Evolutionary conservation across 1,140 invertebrate species (phyloP).

Genomic region (Lerema accius): DNA sequence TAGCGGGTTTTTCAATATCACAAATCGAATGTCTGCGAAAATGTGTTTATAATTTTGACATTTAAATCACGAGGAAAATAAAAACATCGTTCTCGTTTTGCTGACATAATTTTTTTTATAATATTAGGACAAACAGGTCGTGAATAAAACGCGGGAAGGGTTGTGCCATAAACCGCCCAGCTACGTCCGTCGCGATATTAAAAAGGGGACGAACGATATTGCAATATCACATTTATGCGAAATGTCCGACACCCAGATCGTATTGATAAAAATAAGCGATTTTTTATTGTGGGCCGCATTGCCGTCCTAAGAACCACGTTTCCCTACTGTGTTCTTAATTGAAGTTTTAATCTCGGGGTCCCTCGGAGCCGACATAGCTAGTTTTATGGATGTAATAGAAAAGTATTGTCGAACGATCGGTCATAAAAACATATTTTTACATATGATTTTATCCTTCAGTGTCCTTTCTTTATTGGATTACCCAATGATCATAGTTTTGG

Average conservation of each 20-base stretch:
- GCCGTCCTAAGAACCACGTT: slow-evolving; percentile 42
- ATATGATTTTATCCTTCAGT: background rate
- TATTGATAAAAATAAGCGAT: slow-evolving; percentile 82
- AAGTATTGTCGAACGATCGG: background rate
- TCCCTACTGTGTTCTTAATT: slow-evolving; percentile 41
- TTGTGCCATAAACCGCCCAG: slow-evolving; percentile 79
- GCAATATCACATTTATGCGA: slow-evolving; percentile 83
- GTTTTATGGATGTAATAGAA: background rate
- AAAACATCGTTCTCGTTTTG: slow-evolving; percentile 57
- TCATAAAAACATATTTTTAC: background rate
- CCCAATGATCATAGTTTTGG: background rate
- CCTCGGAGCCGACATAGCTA: background rate
- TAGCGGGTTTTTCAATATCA: slow-evolving; percentile 20
- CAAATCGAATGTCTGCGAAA: slow-evolving; percentile 11
- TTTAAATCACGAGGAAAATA: slow-evolving; percentile 32
- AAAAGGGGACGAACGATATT: slow-evolving; percentile 81
- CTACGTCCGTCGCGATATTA: slow-evolving; percentile 79
- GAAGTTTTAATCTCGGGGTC: slow-evolving; percentile 19
- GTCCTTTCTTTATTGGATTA: background rate
- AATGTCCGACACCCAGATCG: slow-evolving; percentile 81
- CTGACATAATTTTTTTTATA: slow-evolving; percentile 79
- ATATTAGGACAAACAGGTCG: slow-evolving; percentile 81
- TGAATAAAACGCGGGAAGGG: slow-evolving; percentile 80
- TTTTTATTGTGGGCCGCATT: slow-evolving; percentile 76
- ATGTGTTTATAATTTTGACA: slow-evolving; percentile 25